A percentile compares a stretch with the other conserved stretches of the same genome.
Conservation (phyloP, 1,140 invertebrate genomes). For the Pseudachorutes palmiensis region DNA sequence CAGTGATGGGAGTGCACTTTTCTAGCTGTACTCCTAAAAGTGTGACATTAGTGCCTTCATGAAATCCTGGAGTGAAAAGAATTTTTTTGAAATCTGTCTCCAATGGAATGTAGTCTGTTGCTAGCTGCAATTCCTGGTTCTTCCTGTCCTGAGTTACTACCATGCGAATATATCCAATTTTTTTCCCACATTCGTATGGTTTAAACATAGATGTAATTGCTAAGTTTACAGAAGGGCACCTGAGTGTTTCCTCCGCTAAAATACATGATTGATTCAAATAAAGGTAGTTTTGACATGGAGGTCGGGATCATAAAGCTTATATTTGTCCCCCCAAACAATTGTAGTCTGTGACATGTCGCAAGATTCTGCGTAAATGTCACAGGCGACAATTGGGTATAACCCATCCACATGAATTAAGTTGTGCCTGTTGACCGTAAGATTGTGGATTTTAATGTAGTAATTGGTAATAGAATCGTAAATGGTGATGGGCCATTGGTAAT, state of each 20-base stretch:
- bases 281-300: not conserved
- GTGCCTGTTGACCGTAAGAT: not conserved
- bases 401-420: not conserved
- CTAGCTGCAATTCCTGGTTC: not conserved
- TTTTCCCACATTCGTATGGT: not conserved
- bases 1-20: too few species aligned
- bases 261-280: not conserved
- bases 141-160: not conserved
- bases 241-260: not conserved
- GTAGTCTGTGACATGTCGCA: not conserved
- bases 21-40: not conserved
- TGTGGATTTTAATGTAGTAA: not conserved
- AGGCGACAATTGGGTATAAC: not conserved
- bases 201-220: not conserved
- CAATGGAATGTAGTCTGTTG: not conserved
- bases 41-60: not conserved
- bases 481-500: not conserved
- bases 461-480: not conserved
- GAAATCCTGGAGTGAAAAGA: not conserved
- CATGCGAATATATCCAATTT: not conserved
- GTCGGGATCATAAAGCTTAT: not conserved
- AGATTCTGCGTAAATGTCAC: not conserved
- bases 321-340: not conserved
- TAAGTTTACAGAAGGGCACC: not conserved
- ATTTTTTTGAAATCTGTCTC: not conserved